These are phyloP conservation scores for Shargacucullia verbasci DNA, from an alignment of 2,888 invertebrate species.

Conservation along the genomic window DNA sequence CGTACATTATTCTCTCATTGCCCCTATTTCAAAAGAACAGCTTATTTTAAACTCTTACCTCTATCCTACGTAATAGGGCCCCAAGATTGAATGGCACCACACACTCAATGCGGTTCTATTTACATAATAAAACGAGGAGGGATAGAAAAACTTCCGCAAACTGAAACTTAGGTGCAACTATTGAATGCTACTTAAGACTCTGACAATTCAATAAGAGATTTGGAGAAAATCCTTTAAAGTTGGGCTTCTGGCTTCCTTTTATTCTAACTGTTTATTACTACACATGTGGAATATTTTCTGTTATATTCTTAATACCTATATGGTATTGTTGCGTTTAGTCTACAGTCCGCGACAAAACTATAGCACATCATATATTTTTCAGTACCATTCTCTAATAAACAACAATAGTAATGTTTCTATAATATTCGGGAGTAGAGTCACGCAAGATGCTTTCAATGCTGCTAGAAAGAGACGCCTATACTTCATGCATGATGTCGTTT, in stretches of 20 bases:
- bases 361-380: no score
- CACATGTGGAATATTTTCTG: constrained; percentile 3
- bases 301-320: no score
- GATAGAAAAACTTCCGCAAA: constrained; percentile 50
- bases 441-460: no score
- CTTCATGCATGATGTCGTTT: no score
- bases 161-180: constrained; percentile 48
- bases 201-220: constrained; percentile 56
- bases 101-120: constrained; percentile 59
- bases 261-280: constrained; percentile 22
- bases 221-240: constrained; percentile 54
- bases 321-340: no score
- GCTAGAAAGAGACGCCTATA: no score
- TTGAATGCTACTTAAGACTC: constrained; percentile 48
- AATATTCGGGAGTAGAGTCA: no score
- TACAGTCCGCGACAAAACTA: no score
- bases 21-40: no score
- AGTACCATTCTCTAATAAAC: no score
- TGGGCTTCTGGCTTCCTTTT: constrained; percentile 20
- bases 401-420: no score
- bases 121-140: constrained; percentile 70
- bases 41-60: neutral
- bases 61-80: constrained; percentile 42
- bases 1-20: no score
- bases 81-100: constrained; percentile 54